phyloP scores from a whole-genome alignment of 2,797 vertebrate genomes.

The Steatocranus sp. region DNA sequence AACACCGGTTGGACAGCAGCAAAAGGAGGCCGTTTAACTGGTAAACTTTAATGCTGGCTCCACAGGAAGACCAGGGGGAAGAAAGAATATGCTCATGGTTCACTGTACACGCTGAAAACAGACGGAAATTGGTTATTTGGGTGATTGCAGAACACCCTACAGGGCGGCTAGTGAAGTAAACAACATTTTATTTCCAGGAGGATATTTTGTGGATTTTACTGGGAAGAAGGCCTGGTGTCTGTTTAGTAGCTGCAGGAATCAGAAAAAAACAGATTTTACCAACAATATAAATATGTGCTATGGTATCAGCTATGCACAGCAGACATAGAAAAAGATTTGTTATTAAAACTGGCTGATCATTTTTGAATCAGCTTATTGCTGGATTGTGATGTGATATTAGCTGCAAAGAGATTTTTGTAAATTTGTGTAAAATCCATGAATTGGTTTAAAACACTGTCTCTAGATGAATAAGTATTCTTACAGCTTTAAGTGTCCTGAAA shows the following conservation, averaged over 20 bases:
- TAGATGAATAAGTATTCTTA: background rate
- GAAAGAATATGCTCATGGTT: constrained; percentile 24
- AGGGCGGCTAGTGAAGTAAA: background rate
- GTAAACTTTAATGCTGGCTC: constrained; percentile 64
- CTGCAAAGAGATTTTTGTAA: background rate
- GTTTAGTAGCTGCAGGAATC: background rate
- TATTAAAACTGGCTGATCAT: background rate
- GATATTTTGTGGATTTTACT: background rate
- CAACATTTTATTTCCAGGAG: background rate
- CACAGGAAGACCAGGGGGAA: constrained; percentile 41
- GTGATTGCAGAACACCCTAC: constrained; percentile 12
- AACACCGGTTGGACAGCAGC: constrained; percentile 63
- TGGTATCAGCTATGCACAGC: background rate
- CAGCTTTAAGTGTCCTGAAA: background rate
- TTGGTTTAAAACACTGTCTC: background rate
- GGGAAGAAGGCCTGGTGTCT: background rate
- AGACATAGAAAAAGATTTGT: background rate
- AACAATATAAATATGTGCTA: background rate
- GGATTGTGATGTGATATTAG: rapidly evolving
- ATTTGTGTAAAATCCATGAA: no score
- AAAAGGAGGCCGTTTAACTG: constrained; percentile 67
- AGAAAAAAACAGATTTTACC: background rate
- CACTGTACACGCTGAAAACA: constrained; percentile 15
- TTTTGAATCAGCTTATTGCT: background rate
- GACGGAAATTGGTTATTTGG: constrained; percentile 8